Conservation (phyloP, 2,797 vertebrate genomes). For the Danionella dracula region DNA sequence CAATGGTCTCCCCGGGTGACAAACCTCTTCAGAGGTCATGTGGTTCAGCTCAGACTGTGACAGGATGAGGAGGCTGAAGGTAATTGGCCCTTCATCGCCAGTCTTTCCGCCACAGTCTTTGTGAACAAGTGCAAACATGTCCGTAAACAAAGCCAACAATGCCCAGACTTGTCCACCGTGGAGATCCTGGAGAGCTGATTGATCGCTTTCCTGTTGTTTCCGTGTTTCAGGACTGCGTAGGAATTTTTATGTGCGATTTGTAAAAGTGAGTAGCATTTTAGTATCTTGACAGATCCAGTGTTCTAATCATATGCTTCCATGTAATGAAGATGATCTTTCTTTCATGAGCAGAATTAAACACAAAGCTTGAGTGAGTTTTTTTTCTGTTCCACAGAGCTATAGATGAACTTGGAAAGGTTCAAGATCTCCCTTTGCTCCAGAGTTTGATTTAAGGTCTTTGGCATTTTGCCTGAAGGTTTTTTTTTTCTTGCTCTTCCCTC, state of each 20-base stretch:
- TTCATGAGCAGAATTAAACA: background rate
- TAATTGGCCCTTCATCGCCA: constrained; percentile 30
- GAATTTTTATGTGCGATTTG: constrained; percentile 3
- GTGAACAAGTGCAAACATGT: constrained; percentile 33
- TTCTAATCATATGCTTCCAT: background rate
- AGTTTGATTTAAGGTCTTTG: constrained; percentile 57
- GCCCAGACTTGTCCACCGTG: constrained; percentile 5
- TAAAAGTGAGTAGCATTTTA: background rate
- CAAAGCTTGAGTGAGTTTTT: background rate
- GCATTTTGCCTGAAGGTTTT: constrained; percentile 42
- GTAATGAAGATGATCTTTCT: background rate
- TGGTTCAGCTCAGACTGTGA: constrained; percentile 20
- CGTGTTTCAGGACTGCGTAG: background rate
- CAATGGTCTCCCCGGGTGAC: constrained; percentile 38
- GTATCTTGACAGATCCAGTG: background rate
- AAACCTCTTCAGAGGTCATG: constrained; percentile 42
- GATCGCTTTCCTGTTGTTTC: constrained; percentile 10
- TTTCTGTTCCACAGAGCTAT: constrained; percentile 16
- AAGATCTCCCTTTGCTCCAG: no score
- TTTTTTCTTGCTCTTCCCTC: constrained; percentile 17
- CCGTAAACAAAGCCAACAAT: constrained; percentile 34
- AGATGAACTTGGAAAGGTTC: no score
- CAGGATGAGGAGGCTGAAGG: constrained; percentile 28
- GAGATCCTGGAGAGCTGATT: constrained; percentile 12
- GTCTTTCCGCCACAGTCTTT: constrained; percentile 21